Evolutionary conservation across 1,140 invertebrate genomes (phyloP).

Genomic region (Lepidurus arcticus): DNA sequence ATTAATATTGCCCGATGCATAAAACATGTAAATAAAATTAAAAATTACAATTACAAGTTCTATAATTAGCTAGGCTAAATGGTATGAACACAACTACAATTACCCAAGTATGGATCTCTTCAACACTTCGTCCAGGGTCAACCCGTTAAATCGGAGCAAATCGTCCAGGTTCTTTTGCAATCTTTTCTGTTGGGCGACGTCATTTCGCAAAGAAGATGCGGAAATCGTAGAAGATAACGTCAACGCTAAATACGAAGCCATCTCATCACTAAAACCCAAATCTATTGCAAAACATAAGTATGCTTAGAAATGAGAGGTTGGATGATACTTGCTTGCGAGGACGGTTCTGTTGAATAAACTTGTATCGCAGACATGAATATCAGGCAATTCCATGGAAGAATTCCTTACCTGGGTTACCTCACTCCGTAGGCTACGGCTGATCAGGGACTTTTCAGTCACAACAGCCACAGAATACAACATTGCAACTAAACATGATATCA

Average conservation of each 20-base stretch:
- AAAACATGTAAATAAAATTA: too few species aligned
- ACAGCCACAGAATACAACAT: conserved; percentile 23
- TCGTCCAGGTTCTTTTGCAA: conserved; percentile 16
- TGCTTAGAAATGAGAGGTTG: not conserved
- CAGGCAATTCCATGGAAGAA: conserved; percentile 28
- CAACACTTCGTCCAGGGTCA: conserved; percentile 25
- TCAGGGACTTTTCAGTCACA: conserved; percentile 27
- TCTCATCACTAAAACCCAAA: conserved; percentile 29
- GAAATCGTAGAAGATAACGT: not conserved
- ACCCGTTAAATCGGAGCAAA: not conserved
- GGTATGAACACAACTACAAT: too few species aligned
- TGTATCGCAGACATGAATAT: conserved; percentile 33
- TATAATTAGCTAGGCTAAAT: too few species aligned
- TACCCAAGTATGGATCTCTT: conserved; percentile 25
- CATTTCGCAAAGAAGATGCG: not conserved
- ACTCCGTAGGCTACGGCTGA: conserved; percentile 26
- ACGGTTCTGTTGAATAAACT: conserved; percentile 19
- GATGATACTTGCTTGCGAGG: conserved; percentile 19
- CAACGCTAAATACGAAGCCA: conserved; percentile 28
- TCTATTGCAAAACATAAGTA: conserved; percentile 19
- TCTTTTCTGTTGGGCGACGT: not conserved
- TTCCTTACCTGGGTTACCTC: conserved; percentile 26
- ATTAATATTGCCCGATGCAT: not conserved
- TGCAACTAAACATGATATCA: not conserved
- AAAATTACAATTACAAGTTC: too few species aligned